Evolutionary conservation across 2,797 vertebrate species (phyloP), one percentile per base, ranked within the genome.

Genomic region (Platalea minor): DNA sequence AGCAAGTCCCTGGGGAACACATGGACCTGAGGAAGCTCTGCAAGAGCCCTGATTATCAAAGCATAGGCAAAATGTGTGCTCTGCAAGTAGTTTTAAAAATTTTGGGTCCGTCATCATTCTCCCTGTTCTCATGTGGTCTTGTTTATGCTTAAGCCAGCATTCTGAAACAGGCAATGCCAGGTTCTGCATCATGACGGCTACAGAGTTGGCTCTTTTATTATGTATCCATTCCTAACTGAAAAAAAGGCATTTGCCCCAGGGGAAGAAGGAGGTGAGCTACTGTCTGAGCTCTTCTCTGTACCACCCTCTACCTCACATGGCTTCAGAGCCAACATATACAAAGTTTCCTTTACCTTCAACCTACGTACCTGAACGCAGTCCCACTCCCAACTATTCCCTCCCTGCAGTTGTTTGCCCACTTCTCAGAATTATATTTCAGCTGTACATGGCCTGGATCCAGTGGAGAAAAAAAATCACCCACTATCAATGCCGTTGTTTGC

Each of bases 281-380:
- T 0, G 93, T 97, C 96, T 97, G 94, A 95, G 91, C 33, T 95
- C 84, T 95, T 92, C 89, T 91, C 94, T 91, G 81, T 97, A 95
- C 94, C 96, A 97, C 89, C 93, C 93, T 96, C 92, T 96, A 93
- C 95, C 73, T 96, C 96, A 92, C 85, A 94, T 59, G 57, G 61
- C 84, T 96, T 94, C 91, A 60, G 95, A 96, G 93, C 94, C 96
- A 96, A 95, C 73, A 93, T 94, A 97, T 11, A 96, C 94, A 97
- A 91, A 94, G 39, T 45, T 92, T 94, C 69, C 73, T 92, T 97
- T 93, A 69, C 92, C 92, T 96, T 95, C 95, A 93, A 94, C 91
- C 96, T 95, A 97, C 72, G 69, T 97, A 96, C 61, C 93, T 89
- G 91, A 96, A 96, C 12, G 1, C 33, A 13, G 85, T 89, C 91